A percentile compares a stretch with the other conserved stretches of the same genome.
Evolutionary conservation across 2,113 vertebrate genomes (phyloP).

Genomic region (Platysternon megacephalum): DNA sequence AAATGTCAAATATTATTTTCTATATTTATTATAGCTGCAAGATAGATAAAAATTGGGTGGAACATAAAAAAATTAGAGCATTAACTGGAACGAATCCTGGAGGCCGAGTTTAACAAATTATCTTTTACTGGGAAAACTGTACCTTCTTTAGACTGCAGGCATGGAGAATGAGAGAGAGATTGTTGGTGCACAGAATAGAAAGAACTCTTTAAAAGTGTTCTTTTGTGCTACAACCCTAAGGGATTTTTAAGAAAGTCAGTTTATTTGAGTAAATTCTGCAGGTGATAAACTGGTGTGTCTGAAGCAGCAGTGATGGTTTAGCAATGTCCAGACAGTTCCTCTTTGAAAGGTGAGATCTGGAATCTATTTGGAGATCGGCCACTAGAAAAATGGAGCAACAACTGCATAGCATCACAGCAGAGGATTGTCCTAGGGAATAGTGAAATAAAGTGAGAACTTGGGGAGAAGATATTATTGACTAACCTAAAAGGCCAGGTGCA

Average conservation of each 20-base stretch:
- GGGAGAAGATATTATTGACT: neutral
- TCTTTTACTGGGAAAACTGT: neutral
- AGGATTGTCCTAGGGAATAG: neutral
- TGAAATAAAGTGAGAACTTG: neutral
- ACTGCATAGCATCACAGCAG: neutral
- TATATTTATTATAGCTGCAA: neutral
- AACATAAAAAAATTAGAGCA: neutral
- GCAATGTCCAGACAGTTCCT: neutral
- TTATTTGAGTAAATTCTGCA: neutral
- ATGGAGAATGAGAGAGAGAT: neutral
- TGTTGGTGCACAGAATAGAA: neutral
- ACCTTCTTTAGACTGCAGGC: neutral
- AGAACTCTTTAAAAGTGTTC: neutral
- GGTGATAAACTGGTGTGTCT: no score
- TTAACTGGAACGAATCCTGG: neutral
- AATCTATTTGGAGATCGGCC: neutral
- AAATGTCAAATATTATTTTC: neutral
- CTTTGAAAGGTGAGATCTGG: neutral
- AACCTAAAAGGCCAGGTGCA: neutral
- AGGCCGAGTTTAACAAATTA: neutral
- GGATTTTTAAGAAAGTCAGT: neutral
- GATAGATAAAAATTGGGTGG: neutral
- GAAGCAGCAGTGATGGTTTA: neutral
- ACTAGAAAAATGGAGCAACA: neutral
- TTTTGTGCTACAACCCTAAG: neutral